Evolutionary conservation across 2,113 vertebrate genomes (phyloP).

Genomic region (Apodemus sylvaticus): DNA sequence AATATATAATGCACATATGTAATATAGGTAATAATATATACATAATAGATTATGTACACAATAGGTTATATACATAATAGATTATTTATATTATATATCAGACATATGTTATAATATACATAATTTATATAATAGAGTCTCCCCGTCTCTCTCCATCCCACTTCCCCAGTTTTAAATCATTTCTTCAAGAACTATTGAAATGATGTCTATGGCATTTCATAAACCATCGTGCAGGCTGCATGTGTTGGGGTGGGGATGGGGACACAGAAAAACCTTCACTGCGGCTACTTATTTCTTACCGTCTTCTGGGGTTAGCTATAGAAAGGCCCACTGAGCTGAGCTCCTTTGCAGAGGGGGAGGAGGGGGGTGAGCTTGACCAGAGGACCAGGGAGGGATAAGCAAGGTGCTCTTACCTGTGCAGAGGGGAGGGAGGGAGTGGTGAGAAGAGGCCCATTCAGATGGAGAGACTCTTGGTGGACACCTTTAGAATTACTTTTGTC

Average conservation of each 20-base stretch:
- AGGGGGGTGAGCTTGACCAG: slow-evolving; percentile 52
- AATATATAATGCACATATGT: too few species aligned
- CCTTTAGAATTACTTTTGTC: neutral
- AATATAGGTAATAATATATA: too few species aligned
- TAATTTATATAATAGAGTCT: neutral
- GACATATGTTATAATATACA: too few species aligned
- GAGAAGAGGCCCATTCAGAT: neutral
- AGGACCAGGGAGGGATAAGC: slow-evolving; percentile 70
- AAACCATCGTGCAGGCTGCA: slow-evolving; percentile 65
- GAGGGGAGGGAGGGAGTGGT: neutral
- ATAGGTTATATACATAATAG: too few species aligned
- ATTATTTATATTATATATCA: too few species aligned
- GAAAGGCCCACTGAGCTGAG: slow-evolving; percentile 72
- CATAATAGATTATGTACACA: too few species aligned
- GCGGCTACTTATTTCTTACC: slow-evolving; percentile 80
- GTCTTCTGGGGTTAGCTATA: slow-evolving; percentile 58
- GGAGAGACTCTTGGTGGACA: neutral
- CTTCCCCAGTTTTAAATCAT: slow-evolving; percentile 21
- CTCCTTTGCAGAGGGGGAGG: slow-evolving; percentile 70
- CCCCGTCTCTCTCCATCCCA: neutral
- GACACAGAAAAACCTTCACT: slow-evolving; percentile 70
- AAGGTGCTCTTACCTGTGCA: slow-evolving; percentile 21
- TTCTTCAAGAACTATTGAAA: slow-evolving; percentile 66
- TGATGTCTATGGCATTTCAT: slow-evolving; percentile 75
- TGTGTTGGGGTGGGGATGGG: slow-evolving; percentile 45